Percentiles rank a stretch among this genome's conserved stretches.
Conservation (phyloP, 2,113 vertebrate species). For the Coracopsis vasa region DNA sequence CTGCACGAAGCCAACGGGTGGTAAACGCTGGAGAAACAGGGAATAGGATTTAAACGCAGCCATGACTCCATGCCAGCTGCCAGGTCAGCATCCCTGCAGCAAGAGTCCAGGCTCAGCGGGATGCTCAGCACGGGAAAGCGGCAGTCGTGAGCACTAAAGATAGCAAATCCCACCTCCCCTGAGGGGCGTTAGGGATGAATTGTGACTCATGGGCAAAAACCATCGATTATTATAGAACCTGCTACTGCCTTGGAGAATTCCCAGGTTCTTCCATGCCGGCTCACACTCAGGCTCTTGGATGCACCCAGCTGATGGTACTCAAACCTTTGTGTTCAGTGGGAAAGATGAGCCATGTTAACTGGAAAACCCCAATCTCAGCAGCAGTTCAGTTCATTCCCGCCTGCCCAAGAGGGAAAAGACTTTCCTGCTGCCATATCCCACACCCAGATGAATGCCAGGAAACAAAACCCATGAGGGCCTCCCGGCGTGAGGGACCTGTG, state of each 20-base stretch:
- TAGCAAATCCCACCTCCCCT: conserved; percentile 17
- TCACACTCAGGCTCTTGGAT: background rate
- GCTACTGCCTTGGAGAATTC: background rate
- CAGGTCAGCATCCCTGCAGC: conserved; percentile 33
- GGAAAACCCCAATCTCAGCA: background rate
- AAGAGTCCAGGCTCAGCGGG: background rate
- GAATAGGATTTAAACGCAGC: background rate
- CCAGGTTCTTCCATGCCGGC: background rate
- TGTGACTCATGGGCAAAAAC: conserved; percentile 27
- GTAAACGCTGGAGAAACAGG: background rate
- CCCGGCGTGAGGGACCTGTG: background rate
- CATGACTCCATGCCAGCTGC: fast-evolving
- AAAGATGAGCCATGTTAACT: background rate
- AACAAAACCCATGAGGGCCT: background rate
- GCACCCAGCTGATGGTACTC: background rate
- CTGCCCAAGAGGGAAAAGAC: background rate
- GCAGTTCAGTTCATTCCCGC: background rate
- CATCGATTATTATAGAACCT: background rate
- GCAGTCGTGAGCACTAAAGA: background rate
- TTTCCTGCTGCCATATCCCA: background rate
- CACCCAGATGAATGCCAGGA: background rate
- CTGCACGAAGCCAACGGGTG: conserved; percentile 24
- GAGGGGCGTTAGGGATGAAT: conserved; percentile 16
- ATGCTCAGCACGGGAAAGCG: background rate
- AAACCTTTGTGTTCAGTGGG: background rate